Base-by-base conservation (phyloP, 2,888 invertebrate genomes). In the Drosophila prostipennis region DNA sequence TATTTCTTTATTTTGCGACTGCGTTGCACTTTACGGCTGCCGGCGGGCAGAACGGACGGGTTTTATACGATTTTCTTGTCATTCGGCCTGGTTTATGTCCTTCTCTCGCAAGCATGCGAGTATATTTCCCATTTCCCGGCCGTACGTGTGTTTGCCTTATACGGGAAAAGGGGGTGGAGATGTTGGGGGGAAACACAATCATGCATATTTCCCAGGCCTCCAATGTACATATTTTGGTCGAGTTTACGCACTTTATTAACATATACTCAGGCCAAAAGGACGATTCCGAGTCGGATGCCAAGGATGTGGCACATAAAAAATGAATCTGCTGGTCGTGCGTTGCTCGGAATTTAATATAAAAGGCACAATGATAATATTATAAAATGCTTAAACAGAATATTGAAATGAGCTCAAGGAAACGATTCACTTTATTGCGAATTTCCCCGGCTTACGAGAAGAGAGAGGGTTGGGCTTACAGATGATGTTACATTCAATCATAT, bases 61-160 rank as follows among this genome's bases (percentile, higher is more conserved):
- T 53, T 69, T 69, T 71, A 69, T 71, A 48, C 60, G 69, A 69
- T 71, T 69, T 69, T 32, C 72, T 59, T 69, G 72, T 72, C 69
- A 69, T 61, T 46, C 60, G 72, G 60, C 51, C 51, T 59, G 59
- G 69, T 69, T 69, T 69, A 69, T 69, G 49, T 56, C 70, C 69
- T 67, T n/a, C 19, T 48, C 46, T 48, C 46, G 39, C 42, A 49
- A 69, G 69, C 48, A 48, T 42, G 60, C 13, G 32, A 46, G 36
- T 32, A 14, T 7, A 11, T 11, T 34, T 34, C 34, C 34, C 34
- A 34, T 23, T 39, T 34, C 26, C 34, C 59, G 32, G 16, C n/a
- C 55, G 43, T 39, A 65, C 45, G 54, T 67, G 68, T 46, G 68
- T 48, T 43, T 69, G 48, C 46, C 55, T 53, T 67, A 65, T 53